Evolutionary conservation across 2,113 vertebrate species (phyloP).

Genomic region (Alligator sinensis): DNA sequence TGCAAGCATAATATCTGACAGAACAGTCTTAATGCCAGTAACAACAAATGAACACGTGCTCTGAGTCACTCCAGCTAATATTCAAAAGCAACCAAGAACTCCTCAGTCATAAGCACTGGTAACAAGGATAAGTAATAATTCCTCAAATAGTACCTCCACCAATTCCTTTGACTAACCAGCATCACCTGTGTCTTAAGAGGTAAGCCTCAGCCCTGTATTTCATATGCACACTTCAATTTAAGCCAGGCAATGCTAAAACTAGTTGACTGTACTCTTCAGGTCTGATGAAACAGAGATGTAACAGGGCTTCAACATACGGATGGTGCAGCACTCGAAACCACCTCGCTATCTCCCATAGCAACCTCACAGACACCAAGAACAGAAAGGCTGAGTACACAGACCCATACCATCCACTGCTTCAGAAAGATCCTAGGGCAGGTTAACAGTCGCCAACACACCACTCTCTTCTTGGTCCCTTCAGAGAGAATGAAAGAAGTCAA

Average conservation of each 20-base stretch:
- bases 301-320: neutral
- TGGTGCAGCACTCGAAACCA: neutral
- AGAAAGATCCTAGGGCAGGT: accelerated
- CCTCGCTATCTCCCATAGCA: neutral
- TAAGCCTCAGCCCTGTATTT: neutral
- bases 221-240: neutral
- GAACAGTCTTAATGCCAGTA: accelerated
- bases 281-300: neutral
- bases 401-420: accelerated
- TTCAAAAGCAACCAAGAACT: no score
- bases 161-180: neutral
- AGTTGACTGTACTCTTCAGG: accelerated
- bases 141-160: neutral
- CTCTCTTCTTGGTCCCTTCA: neutral
- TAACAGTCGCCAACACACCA: accelerated
- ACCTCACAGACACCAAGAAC: accelerated
- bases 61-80: neutral
- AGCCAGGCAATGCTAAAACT: accelerated
- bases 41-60: neutral
- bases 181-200: neutral
- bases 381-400: neutral
- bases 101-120: neutral
- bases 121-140: neutral
- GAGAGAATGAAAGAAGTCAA: neutral
- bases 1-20: neutral